A percentile compares a stretch with the other conserved stretches of the same genome.
These are phyloP conservation scores for Norana najaformis DNA, from an alignment of 2,888 invertebrate genomes.

Conservation along the genomic window DNA sequence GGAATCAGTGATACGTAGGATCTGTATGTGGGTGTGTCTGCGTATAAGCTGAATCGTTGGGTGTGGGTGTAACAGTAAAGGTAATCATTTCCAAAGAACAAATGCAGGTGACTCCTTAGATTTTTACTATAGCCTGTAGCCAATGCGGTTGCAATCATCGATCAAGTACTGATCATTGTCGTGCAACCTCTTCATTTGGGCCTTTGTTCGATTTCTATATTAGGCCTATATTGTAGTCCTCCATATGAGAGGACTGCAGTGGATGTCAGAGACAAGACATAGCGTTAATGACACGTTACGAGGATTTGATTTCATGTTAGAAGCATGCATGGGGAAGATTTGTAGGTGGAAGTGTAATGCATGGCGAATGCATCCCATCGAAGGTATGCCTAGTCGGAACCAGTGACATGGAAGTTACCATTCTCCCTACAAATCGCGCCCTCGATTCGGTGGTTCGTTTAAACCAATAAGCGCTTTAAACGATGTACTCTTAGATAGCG, in stretches of 20 bases:
- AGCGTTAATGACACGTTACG: background rate
- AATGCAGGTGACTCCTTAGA: too few species aligned
- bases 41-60: background rate
- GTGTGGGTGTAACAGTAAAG: background rate
- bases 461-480: too few species aligned
- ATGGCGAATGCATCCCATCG: background rate
- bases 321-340: background rate
- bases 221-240: background rate
- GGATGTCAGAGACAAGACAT: too few species aligned
- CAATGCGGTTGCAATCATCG: too few species aligned
- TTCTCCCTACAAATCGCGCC: too few species aligned
- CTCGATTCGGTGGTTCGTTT: too few species aligned
- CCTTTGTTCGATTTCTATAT: background rate
- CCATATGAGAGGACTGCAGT: background rate
- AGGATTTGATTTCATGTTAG: background rate
- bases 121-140: too few species aligned
- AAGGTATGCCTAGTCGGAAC: too few species aligned
- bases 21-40: too few species aligned
- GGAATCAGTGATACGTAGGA: background rate
- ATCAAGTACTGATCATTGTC: background rate
- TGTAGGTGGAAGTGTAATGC: background rate
- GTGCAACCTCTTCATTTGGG: background rate
- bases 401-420: too few species aligned
- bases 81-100: background rate
- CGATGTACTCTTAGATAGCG: too few species aligned